Conservation (phyloP, 2,113 vertebrate genomes). For the Perca fluviatilis region DNA sequence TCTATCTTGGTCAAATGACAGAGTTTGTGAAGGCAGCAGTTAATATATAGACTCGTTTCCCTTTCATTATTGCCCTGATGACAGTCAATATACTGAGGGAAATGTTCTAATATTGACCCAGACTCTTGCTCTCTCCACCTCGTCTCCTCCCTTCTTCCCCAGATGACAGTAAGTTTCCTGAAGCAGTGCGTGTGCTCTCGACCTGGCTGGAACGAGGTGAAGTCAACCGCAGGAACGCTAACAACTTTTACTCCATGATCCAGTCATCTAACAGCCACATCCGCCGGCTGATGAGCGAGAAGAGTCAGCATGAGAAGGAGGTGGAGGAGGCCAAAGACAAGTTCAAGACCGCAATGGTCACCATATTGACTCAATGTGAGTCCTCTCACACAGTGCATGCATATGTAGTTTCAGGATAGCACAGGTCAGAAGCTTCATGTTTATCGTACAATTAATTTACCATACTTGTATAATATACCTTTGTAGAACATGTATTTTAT, state of each 20-base stretch:
- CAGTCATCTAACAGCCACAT: slow-evolving; percentile 96
- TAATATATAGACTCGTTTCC: not conserved
- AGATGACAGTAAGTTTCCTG: slow-evolving; percentile 86
- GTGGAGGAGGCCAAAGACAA: slow-evolving; percentile 98
- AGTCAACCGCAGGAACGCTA: slow-evolving; percentile 94
- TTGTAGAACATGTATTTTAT: not conserved
- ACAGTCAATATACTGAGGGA: not conserved
- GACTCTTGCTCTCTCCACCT: not conserved
- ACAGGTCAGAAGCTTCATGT: not conserved
- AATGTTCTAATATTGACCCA: slow-evolving; percentile 14
- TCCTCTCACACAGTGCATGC: slow-evolving; percentile 17
- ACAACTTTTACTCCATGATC: slow-evolving; percentile 99
- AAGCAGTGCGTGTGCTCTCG: slow-evolving; percentile 92
- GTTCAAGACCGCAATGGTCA: slow-evolving; percentile 92
- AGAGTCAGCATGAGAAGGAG: slow-evolving; percentile 93
- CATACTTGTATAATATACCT: not conserved
- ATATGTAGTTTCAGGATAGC: not conserved
- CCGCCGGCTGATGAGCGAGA: slow-evolving; percentile 91
- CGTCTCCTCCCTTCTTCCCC: not conserved
- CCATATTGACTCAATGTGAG: slow-evolving; percentile 89
- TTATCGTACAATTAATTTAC: not conserved
- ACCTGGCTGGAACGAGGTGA: slow-evolving; percentile 97
- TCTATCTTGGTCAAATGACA: slow-evolving; percentile 12
- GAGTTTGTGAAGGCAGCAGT: slow-evolving; percentile 5
- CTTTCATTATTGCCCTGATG: not conserved